Evolutionary conservation across 2,888 invertebrate genomes (phyloP).

Genomic region (Euclidia mi): DNA sequence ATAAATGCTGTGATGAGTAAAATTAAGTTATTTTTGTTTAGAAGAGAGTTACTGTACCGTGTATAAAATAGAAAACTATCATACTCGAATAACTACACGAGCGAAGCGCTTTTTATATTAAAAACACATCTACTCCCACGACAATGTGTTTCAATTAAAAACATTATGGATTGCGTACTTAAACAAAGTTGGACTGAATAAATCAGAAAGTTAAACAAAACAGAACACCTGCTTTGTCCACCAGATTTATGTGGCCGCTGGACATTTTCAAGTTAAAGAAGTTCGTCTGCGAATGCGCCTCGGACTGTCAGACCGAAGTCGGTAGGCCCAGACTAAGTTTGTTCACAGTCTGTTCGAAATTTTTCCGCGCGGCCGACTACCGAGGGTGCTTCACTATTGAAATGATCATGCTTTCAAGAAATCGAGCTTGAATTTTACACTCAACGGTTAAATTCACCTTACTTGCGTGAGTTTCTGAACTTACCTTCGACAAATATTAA

Average conservation of each 20-base stretch:
- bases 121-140: no score
- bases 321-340: conserved; percentile 56
- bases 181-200: conserved; percentile 23
- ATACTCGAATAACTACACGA: no score
- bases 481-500: conserved; percentile 31
- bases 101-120: no score
- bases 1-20: no score
- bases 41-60: no score
- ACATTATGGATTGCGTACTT: neutral
- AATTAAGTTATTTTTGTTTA: no score
- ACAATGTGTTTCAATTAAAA: conserved; percentile 1
- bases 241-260: conserved; percentile 52
- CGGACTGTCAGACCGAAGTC: conserved; percentile 35
- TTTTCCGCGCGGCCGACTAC: conserved; percentile 61
- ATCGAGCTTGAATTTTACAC: conserved; percentile 50
- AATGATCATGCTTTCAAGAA: conserved; percentile 46
- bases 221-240: conserved; percentile 44
- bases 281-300: conserved; percentile 53
- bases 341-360: conserved; percentile 61
- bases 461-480: conserved; percentile 19
- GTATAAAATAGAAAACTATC: no score
- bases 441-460: conserved; percentile 32
- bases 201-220: conserved; percentile 47
- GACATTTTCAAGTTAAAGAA: conserved; percentile 57
- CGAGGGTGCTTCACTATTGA: conserved; percentile 30